A percentile compares a stretch with the other conserved stretches of the same genome.
phyloP scores from a whole-genome alignment of 2,888 invertebrate genomes.

The Ptychoptera contaminata region DNA sequence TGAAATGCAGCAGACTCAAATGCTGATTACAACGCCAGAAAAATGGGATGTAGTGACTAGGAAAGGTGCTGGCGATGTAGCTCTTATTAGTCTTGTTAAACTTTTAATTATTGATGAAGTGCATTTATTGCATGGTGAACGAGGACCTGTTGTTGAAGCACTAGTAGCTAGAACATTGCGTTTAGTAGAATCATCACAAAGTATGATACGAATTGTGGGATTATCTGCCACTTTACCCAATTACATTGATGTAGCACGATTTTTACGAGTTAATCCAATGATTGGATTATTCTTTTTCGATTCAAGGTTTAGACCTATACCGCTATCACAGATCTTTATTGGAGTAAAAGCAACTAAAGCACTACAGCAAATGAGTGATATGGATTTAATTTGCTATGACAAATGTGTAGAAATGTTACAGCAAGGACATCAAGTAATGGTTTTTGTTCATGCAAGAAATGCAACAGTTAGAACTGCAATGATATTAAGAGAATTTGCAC shows the following conservation, averaged over 20 bases:
- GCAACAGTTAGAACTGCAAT: conserved; percentile 84
- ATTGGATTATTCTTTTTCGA: conserved; percentile 90
- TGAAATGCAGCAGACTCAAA: conserved; percentile 91
- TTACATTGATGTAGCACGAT: conserved; percentile 89
- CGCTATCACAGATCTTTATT: conserved; percentile 79
- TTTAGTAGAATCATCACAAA: conserved; percentile 79
- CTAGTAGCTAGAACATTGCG: conserved; percentile 89
- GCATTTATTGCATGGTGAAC: conserved; percentile 88
- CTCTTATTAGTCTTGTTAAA: conserved; percentile 77
- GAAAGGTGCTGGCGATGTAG: conserved; percentile 81
- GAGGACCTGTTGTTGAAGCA: conserved; percentile 95
- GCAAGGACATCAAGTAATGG: conserved; percentile 89
- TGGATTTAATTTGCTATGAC: conserved; percentile 88
- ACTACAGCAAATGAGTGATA: conserved; percentile 48
- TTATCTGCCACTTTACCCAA: conserved; percentile 95
- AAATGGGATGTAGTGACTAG: conserved; percentile 99
- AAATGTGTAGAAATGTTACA: conserved; percentile 75
- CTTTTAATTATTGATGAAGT: conserved; percentile 95
- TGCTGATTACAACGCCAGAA: conserved; percentile 97
- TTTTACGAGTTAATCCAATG: conserved; percentile 83
- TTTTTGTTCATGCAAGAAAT: conserved; percentile 96
- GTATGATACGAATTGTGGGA: conserved; percentile 94
- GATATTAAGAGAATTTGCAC: conserved; percentile 65
- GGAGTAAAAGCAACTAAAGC: conserved; percentile 58
- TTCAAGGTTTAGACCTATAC: conserved; percentile 87